Base-by-base conservation (phyloP, 1,140 invertebrate genomes). In the Triops cancriformis region DNA sequence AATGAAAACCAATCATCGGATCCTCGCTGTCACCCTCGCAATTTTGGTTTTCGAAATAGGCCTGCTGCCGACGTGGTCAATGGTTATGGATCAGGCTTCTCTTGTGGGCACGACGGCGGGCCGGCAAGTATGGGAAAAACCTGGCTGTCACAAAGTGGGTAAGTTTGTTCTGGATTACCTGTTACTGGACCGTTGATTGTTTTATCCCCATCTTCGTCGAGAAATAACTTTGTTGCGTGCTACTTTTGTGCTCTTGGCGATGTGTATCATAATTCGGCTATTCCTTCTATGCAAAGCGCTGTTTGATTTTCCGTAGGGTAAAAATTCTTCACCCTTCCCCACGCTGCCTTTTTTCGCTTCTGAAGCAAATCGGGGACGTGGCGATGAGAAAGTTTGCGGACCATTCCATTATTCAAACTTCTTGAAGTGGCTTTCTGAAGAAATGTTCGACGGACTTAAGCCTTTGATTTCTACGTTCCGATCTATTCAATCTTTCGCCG, bases 81-180 rank as follows among this genome's bases (percentile, higher is more conserved):
- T 64, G 51, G 51, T 23, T 4, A 64, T 64, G 51, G 51, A 64
- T 18, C 51, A 64, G 51, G 18, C 51, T 14, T n/a, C 51, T 64
- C 23, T 64, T 18, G 51, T 7, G 51, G 51, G 51, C 6, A 64
- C 51, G 14, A 64, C 51, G 23, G 23, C 51, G 7, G 51, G 51
- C 10, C 51, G 51, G 23, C 81, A 82, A 76, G 82, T 84, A 6
- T 89, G 88, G 89, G 82, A 87, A 77, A 85, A 85, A 79, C 89
- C 88, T 7, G 89, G 89, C 74, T 89, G 88, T 77, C 88, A 89
- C 80, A 89, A 88, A 86, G 87, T 90, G 73, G 89, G 89, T 84
- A 85, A 86, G 85, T 83, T 28, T 64, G 18, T 18, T 18, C 23
- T 64, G 14, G 11, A 64, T 9, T 23, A 64, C 51, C 51, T 18